Conservation (phyloP, 2,797 vertebrate species). For the Rhabdomys pumilio region DNA sequence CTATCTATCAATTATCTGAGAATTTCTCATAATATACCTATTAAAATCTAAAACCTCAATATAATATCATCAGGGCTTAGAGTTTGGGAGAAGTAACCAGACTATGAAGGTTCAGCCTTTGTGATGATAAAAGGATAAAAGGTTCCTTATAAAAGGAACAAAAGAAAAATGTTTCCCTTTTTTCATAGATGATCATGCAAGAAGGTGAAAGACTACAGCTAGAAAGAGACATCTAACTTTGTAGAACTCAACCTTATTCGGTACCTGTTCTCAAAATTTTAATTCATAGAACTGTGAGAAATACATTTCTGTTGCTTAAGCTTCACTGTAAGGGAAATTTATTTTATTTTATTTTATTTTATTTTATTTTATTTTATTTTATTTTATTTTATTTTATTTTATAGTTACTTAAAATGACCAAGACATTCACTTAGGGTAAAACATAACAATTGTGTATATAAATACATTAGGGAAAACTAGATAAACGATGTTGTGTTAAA, state of each 20-base stretch:
- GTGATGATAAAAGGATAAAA: too few species aligned
- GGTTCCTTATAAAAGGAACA: background rate
- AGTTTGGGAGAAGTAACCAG: background rate
- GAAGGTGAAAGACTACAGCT: background rate
- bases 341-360: background rate
- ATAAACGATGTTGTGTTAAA: constrained; percentile 42
- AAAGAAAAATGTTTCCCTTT: background rate
- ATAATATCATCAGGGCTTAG: background rate
- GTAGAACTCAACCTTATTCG: background rate
- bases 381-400: background rate
- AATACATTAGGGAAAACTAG: background rate
- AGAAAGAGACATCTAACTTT: background rate
- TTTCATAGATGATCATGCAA: background rate
- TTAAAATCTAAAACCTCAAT: background rate
- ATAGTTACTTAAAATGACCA: background rate
- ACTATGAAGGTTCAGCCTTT: background rate
- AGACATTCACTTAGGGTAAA: constrained; percentile 45
- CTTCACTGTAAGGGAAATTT: background rate
- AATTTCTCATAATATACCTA: background rate
- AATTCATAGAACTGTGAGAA: background rate
- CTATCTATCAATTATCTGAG: background rate
- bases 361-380: background rate
- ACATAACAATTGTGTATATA: background rate
- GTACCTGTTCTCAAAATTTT: background rate
- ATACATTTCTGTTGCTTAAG: constrained; percentile 1